Evolutionary conservation across 2,888 invertebrate genomes (phyloP), one percentile per base, ranked within the genome.

Genomic region (Germaria angustata): DNA sequence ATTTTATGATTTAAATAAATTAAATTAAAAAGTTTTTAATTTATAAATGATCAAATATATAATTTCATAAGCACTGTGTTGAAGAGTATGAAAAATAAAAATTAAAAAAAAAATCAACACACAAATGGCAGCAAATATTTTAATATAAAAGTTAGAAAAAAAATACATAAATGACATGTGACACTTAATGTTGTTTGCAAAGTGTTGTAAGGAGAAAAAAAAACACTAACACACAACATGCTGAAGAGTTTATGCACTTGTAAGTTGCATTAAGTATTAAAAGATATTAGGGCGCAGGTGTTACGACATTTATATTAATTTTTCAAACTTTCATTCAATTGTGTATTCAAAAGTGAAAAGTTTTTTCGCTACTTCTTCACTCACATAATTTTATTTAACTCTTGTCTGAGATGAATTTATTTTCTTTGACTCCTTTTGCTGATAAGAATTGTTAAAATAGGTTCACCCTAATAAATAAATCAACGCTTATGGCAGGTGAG

Each of bases 151-250:
- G 15, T 36, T 24, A 36, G 41, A n/a, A 36, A 9, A 55, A 72
- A 66, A n/a, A n/a, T n/a, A n/a, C n/a, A 66, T 49, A 61, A 59
- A 77, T 81, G 71, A 57, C 80, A 81, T 59, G 71, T 71, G 76
- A 77, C 81, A 72, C 53, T 72, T 61, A 71, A 76, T 57, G 75
- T 65, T 61, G 55, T 53, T 63, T 36, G 49, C 20, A 59, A 51
- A 68, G 24, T 55, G 61, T 53, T 65, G 65, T n/a, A 41, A 68
- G 1, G 17, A 20, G 4, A 20, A 51, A 32, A 22, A 39, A 17
- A 13, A n/a, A 28, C 6, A 32, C 8, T 6, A 24, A 46, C 49
- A 22, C 15, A 55, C 44, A 55, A 32, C 15, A 32, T 49, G 39
- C 51, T 65, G 13, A 57, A 65, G 46, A 63, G 36, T 22, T 44